Conservation (phyloP, 2,888 invertebrate genomes). For the Himalopsyche japonica region DNA sequence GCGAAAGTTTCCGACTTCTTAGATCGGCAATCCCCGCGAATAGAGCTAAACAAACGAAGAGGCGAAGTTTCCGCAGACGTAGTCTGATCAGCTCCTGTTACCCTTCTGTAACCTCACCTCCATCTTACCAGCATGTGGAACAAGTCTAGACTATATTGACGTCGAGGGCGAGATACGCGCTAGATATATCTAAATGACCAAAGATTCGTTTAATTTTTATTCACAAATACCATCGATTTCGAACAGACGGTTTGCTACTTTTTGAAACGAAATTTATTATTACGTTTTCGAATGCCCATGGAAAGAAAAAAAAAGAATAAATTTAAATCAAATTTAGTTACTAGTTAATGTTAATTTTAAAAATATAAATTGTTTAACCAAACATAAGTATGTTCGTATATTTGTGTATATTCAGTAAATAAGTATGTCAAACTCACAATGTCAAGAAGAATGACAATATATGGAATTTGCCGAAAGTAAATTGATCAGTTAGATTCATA, state of each 20-base stretch:
- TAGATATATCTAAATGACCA: not conserved
- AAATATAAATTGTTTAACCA: no score
- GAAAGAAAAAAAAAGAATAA: no score
- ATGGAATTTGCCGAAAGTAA: no score
- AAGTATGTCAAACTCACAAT: no score
- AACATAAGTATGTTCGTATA: no score
- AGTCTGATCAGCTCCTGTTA: not conserved
- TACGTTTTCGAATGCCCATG: no score
- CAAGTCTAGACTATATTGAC: not conserved
- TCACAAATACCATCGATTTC: not conserved
- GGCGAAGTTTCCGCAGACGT: not conserved
- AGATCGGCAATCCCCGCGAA: not conserved
- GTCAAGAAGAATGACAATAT: no score
- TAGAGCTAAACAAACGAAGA: not conserved
- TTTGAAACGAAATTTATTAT: no score
- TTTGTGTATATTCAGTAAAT: no score
- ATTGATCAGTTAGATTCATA: no score
- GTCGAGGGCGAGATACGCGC: not conserved
- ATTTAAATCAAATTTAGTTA: no score
- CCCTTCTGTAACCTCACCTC: not conserved
- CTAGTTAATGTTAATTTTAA: no score
- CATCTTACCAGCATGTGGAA: not conserved
- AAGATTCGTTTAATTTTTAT: not conserved
- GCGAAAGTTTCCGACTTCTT: not conserved
- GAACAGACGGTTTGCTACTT: not conserved